phyloP scores from a whole-genome alignment of 2,113 vertebrate genomes.

The Geothlypis trichas region DNA sequence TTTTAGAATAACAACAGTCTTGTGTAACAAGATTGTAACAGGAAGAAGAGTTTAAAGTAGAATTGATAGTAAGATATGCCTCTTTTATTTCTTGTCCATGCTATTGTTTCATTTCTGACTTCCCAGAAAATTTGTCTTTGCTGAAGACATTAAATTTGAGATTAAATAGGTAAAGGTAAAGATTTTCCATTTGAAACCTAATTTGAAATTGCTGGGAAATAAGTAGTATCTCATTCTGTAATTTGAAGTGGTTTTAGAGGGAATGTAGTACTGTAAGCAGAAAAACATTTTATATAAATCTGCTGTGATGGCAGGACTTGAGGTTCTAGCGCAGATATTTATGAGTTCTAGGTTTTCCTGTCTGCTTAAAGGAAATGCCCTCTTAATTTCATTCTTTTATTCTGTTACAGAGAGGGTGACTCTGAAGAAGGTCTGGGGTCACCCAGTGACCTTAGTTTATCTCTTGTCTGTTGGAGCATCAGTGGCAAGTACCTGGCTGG shows the following conservation, averaged over 20 bases:
- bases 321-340: not conserved
- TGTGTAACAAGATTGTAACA: not conserved
- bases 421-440: conserved; percentile 87
- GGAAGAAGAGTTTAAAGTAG: not conserved
- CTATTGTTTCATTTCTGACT: not conserved
- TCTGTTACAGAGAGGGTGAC: conserved; percentile 79
- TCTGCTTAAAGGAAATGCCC: not conserved
- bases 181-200: not conserved
- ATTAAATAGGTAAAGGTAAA: not conserved
- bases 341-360: not conserved
- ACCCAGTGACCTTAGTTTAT: conserved; percentile 88
- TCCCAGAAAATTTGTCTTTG: not conserved
- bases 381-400: not conserved
- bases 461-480: conserved; percentile 92
- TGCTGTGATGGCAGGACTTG: not conserved
- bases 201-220: not conserved
- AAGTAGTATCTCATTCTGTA: not conserved
- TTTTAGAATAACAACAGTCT: not conserved
- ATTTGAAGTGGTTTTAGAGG: not conserved
- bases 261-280: not conserved
- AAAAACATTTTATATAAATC: not conserved
- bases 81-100: not conserved
- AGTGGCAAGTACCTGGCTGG: conserved; percentile 93
- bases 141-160: not conserved
- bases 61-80: not conserved